Conservation (phyloP, 2,888 invertebrate genomes). For the Rotaria macrura region DNA sequence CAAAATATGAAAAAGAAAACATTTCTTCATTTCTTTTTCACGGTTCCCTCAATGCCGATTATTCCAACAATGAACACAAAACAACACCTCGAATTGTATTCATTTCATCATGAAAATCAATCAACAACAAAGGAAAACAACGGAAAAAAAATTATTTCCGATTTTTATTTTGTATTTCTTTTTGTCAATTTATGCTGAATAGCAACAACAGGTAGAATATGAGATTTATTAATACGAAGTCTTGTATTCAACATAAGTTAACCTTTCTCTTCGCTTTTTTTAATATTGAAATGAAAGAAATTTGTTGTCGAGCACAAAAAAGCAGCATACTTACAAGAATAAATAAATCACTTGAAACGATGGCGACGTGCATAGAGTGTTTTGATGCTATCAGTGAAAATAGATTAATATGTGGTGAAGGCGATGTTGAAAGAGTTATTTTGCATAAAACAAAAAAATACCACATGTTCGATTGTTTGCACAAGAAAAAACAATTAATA, state of each 20-base stretch:
- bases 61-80: not conserved
- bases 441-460: not conserved
- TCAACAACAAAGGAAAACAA: not conserved
- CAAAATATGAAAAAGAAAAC: not conserved
- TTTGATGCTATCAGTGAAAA: not conserved
- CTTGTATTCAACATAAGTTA: not conserved
- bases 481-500: not conserved
- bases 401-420: too few species aligned
- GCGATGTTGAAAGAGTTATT: not conserved
- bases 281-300: not conserved
- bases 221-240: not conserved
- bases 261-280: not conserved
- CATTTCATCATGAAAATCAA: not conserved
- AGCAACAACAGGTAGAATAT: not conserved
- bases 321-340: not conserved
- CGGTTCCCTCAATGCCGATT: not conserved
- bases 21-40: not conserved
- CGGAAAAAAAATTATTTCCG: too few species aligned
- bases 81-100: not conserved
- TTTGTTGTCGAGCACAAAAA: not conserved
- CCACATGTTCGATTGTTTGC: not conserved
- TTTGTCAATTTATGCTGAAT: not conserved
- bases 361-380: not conserved
- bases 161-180: not conserved
- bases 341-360: not conserved